These are phyloP conservation scores for Scyliorhinus canicula DNA, from an alignment of 2,797 vertebrate species.

Conservation along the genomic window DNA sequence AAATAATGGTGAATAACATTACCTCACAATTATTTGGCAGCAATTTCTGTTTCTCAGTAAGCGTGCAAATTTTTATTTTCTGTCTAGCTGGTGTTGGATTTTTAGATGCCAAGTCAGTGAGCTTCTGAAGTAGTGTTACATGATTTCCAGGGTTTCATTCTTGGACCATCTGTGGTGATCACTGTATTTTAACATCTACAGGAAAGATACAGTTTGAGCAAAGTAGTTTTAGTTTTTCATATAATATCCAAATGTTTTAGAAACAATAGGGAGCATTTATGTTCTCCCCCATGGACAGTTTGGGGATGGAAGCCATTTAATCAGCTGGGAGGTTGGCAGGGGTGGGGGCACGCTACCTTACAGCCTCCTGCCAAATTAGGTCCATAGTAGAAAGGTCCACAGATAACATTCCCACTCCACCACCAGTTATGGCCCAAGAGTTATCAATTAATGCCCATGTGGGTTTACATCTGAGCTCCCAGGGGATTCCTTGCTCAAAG, in stretches of 20 bases:
- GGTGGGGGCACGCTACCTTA: background rate
- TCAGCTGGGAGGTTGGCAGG: background rate
- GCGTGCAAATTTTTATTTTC: background rate
- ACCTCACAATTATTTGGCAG: background rate
- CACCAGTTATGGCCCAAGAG: no score
- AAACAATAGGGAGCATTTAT: background rate
- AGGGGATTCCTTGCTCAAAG: no score
- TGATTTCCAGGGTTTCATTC: background rate
- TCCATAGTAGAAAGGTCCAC: background rate
- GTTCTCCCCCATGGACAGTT: background rate
- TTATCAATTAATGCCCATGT: background rate
- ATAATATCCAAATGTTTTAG: background rate
- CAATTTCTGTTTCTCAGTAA: background rate
- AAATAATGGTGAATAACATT: background rate
- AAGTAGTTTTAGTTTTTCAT: background rate
- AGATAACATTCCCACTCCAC: background rate
- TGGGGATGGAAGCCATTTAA: background rate
- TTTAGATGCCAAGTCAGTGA: background rate
- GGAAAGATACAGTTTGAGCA: background rate
- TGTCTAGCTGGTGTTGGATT: background rate
- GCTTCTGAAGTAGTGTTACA: background rate
- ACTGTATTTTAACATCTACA: background rate
- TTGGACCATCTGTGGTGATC: background rate
- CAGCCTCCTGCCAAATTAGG: background rate
- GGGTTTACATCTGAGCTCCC: background rate